phyloP scores from a whole-genome alignment of 2,888 invertebrate genomes.

The Opisthograptis luteolata region DNA sequence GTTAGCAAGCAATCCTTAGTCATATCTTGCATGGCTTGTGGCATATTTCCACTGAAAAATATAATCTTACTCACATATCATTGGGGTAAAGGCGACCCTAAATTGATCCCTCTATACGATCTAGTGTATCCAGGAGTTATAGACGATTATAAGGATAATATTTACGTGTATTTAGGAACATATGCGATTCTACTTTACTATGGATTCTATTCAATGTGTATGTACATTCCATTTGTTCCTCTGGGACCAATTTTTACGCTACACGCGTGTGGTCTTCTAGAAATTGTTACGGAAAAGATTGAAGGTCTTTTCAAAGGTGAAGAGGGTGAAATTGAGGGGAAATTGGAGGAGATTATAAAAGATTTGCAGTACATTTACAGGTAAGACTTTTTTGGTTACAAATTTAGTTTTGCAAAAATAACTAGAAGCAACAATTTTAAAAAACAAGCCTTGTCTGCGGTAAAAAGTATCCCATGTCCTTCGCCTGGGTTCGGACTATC shows the following conservation, averaged over 20 bases:
- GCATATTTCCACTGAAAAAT: conserved; percentile 39
- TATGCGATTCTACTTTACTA: conserved; percentile 28
- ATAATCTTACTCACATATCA: conserved; percentile 38
- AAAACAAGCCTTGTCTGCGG: too few relatives aligned
- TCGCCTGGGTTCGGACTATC: too few relatives aligned
- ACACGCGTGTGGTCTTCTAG: conserved; percentile 60
- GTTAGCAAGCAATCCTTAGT: conserved; percentile 49
- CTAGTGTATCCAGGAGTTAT: conserved; percentile 44
- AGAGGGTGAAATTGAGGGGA: conserved; percentile 31
- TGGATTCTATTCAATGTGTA: conserved; percentile 34
- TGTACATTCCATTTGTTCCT: conserved; percentile 52
- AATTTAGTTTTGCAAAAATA: too few relatives aligned
- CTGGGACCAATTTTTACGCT: conserved; percentile 58
- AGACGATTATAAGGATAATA: conserved; percentile 42
- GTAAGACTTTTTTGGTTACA: too few relatives aligned
- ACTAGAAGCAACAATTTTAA: too few relatives aligned
- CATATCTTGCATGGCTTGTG: neutral
- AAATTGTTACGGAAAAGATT: conserved; percentile 45
- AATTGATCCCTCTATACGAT: conserved; percentile 42
- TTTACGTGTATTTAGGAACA: conserved; percentile 30
- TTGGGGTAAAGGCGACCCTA: conserved; percentile 37
- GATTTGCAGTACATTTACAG: conserved; percentile 46
- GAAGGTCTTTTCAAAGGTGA: conserved; percentile 42
- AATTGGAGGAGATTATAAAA: conserved; percentile 42
- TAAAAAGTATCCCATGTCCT: too few relatives aligned